A percentile compares a stretch with the other conserved stretches of the same genome.
phyloP scores from a whole-genome alignment of 2,113 vertebrate genomes.

The Passer montanus region DNA sequence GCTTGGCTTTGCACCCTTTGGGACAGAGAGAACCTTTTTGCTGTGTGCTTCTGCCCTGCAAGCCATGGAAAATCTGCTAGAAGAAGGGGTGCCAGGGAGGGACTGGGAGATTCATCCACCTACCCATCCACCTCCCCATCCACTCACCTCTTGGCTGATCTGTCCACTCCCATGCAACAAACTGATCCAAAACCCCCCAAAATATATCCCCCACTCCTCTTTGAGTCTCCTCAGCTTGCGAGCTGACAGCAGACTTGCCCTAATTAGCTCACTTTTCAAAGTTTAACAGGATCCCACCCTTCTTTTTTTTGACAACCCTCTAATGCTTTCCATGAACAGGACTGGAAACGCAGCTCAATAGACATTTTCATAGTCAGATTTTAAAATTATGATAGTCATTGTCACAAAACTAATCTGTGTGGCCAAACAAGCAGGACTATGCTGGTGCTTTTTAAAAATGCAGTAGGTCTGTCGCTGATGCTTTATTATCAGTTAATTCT shows the following conservation, averaged over 20 bases:
- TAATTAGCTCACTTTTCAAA: neutral
- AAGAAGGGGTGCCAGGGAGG: neutral
- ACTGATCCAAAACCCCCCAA: fast-evolving
- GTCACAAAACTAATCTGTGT: neutral
- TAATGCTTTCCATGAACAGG: neutral
- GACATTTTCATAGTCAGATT: neutral
- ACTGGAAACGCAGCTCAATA: fast-evolving
- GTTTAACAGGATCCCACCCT: neutral
- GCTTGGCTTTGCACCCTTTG: neutral
- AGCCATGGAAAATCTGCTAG: neutral
- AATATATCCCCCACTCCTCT: fast-evolving
- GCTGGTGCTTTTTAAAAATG: neutral
- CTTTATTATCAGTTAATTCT: slow-evolving; percentile 53
- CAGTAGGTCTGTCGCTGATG: neutral
- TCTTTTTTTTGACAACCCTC: neutral
- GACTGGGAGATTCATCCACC: neutral
- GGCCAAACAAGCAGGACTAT: neutral
- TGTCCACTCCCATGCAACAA: neutral
- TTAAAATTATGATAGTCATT: neutral
- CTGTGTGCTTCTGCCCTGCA: neutral
- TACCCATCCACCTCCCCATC: neutral
- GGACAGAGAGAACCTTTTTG: neutral
- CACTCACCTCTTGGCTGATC: neutral
- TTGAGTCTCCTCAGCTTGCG: neutral
- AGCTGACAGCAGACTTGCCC: neutral